These are phyloP conservation scores for Laterallus jamaicensis DNA, from an alignment of 2,113 vertebrate species.

Conservation along the genomic window DNA sequence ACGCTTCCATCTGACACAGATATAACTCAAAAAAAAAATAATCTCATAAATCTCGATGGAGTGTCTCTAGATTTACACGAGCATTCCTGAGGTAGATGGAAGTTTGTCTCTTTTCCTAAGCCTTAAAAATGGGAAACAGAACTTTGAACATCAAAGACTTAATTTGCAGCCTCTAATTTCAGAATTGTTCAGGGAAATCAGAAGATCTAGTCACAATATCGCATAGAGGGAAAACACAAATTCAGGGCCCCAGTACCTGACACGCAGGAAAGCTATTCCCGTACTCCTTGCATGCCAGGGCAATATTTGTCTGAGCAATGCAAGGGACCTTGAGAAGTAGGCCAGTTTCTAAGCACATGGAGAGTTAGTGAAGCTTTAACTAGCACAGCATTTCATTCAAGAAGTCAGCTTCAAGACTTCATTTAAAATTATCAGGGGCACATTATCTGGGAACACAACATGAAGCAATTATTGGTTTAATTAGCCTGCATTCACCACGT, in stretches of 20 bases:
- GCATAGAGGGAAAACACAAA: background rate
- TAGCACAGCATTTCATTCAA: slow-evolving; percentile 71
- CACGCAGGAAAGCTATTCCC: background rate
- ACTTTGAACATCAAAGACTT: slow-evolving; percentile 2
- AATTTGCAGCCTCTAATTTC: slow-evolving; percentile 35
- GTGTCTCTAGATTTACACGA: background rate
- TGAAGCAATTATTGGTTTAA: slow-evolving; percentile 86
- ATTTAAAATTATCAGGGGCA: slow-evolving; percentile 83
- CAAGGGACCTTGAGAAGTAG: slow-evolving; percentile 67
- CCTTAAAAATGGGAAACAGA: background rate
- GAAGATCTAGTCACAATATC: background rate
- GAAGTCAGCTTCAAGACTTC: slow-evolving; percentile 74
- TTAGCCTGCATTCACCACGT: slow-evolving; percentile 79
- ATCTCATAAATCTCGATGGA: background rate
- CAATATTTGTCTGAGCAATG: background rate
- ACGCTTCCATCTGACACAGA: slow-evolving; percentile 4
- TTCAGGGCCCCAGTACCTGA: background rate
- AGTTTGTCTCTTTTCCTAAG: background rate
- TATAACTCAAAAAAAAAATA: background rate
- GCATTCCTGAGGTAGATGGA: background rate
- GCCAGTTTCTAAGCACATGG: slow-evolving; percentile 45
- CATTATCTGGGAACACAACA: slow-evolving; percentile 81
- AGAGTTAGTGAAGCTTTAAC: slow-evolving; percentile 60
- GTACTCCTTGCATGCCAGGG: background rate
- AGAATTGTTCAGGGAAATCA: slow-evolving; percentile 11